phyloP scores from a whole-genome alignment of 2,797 vertebrate genomes.

The Anguilla obscura region DNA sequence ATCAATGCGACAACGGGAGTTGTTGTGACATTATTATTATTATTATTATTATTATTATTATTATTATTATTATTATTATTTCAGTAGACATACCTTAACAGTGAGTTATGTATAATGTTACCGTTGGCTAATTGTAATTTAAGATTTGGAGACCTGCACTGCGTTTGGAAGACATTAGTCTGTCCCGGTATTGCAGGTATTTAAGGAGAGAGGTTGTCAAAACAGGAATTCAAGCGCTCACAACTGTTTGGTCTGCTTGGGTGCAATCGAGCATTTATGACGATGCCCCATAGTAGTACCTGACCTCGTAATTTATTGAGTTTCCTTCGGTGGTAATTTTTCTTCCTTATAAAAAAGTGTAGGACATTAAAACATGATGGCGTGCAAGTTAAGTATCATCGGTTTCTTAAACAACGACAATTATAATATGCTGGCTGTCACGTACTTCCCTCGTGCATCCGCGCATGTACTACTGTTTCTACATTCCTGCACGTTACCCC shows the following conservation, averaged over 20 bases:
- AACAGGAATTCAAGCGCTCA: not conserved
- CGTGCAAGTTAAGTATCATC: not conserved
- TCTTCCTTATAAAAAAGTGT: not conserved
- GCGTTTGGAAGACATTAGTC: not conserved
- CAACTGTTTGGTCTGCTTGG: not conserved
- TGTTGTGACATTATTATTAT: not conserved
- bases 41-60: conserved; percentile 2
- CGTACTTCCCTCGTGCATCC: not conserved
- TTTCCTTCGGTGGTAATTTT: not conserved
- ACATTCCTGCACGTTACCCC: not conserved
- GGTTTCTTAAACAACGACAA: not conserved
- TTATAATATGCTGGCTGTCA: not conserved
- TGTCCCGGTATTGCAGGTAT: conserved; percentile 1
- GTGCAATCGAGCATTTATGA: not conserved
- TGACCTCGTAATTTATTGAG: not conserved
- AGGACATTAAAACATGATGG: not conserved
- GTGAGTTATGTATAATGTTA: not conserved
- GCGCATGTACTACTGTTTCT: not conserved
- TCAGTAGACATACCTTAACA: not conserved
- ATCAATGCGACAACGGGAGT: not conserved
- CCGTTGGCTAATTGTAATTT: not conserved
- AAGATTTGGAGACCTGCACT: conserved; percentile 3
- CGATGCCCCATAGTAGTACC: not conserved
- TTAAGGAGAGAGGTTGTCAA: not conserved
- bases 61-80: not conserved